Evolutionary conservation across 1,140 invertebrate species (phyloP), one percentile per base, ranked within the genome.

Genomic region (Trachymyrmex cornetzi): DNA sequence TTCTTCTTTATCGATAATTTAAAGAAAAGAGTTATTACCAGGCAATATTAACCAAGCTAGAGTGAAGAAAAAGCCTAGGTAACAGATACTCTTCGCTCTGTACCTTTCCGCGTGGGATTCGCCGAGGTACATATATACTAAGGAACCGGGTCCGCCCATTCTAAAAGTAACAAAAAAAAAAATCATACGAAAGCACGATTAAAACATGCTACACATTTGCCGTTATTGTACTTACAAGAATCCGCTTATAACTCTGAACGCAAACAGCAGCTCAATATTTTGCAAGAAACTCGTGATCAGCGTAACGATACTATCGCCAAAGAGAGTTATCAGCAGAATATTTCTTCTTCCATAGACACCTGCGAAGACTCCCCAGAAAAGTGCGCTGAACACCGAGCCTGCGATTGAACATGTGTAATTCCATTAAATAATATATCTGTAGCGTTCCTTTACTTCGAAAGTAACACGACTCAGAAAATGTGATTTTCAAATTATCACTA

Each of bases 311-410:
- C 96, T 96, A 90, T 98, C 97, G 2, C 96, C 89, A 0, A 97
- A 91, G 38, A 97, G 93, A 1, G 97, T 97, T n/a, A 95, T 91
- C 30, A 97, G 93, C 19, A 97, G 93, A 22, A 97, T 95, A 14
- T 96, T 95, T 75, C 96, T 95, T 50, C 97, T 95, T 1, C 97
- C 97, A n/a, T 96, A 95, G 1, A 96, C 95, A 91, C 97, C 97
- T 1, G 96, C 96, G 9, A 97, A 94, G 3, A 96, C 95, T 11
- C 97, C 97, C 97, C 97, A 97, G 77, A 97, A 94, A 85, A 96
- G 95, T 3, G 96, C 95, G 81, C 96, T 96, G 3, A 95, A 91
- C 3, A 96, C 95, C 27, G 96, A 96, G 91, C 96, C 96, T 96
- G 11, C 12, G 6, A 61, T 34, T 9, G n/a, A 27, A 48, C 19